These are phyloP conservation scores for Balaeniceps rex DNA, from an alignment of 2,113 vertebrate species.

Conservation along the genomic window DNA sequence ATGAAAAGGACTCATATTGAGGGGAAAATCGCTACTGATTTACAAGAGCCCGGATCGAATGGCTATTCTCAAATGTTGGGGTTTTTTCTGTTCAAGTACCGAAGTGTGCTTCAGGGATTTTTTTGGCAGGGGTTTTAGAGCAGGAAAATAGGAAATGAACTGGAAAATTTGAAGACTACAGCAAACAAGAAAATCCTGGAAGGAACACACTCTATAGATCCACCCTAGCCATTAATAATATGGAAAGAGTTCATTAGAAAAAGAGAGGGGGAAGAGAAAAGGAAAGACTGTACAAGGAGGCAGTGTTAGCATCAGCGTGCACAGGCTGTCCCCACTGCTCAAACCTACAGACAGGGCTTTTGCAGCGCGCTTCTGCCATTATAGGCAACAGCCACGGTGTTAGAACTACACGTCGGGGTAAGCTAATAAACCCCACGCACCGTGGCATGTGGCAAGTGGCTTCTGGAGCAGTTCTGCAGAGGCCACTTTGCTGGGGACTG, in stretches of 20 bases:
- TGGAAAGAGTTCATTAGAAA: conserved; percentile 52
- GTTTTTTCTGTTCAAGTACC: neutral
- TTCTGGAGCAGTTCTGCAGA: neutral
- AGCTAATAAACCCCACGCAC: neutral
- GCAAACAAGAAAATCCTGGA: conserved; percentile 47
- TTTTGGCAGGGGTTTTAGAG: neutral
- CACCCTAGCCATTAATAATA: neutral
- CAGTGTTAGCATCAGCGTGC: neutral
- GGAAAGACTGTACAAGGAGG: neutral
- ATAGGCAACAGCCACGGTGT: fast-evolving
- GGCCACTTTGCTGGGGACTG: neutral
- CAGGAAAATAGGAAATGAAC: conserved; percentile 12
- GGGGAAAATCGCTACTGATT: neutral
- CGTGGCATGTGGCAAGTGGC: fast-evolving
- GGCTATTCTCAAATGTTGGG: neutral
- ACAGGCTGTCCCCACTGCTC: neutral
- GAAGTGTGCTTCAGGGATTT: neutral
- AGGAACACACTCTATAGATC: neutral
- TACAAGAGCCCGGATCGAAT: neutral
- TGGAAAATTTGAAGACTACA: neutral
- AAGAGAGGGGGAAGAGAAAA: neutral
- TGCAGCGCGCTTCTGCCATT: fast-evolving
- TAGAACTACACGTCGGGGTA: neutral
- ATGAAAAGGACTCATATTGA: neutral
- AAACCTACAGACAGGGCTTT: fast-evolving